A percentile compares a stretch with the other conserved stretches of the same genome.
Conservation (phyloP, 2,113 vertebrate species). For the Orientallactaga bullata region DNA sequence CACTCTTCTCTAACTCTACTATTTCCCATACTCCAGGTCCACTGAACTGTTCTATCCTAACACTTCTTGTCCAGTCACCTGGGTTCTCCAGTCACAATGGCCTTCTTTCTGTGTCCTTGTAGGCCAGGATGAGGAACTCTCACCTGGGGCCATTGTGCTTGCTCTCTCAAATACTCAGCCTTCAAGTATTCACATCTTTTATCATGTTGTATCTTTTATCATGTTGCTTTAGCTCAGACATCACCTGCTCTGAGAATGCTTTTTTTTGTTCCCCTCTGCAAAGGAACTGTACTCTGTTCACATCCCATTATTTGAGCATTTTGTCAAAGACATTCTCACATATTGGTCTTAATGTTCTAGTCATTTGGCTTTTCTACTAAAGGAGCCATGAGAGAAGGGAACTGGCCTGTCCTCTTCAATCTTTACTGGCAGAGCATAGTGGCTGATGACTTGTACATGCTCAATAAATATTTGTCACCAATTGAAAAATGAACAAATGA, state of each 20-base stretch:
- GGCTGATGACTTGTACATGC: neutral
- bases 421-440: neutral
- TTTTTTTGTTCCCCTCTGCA: neutral
- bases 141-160: neutral
- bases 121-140: neutral
- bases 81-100: neutral
- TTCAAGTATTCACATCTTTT: neutral
- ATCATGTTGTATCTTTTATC: too few species aligned
- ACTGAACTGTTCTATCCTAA: accelerated
- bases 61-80: neutral
- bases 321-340: neutral
- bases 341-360: neutral
- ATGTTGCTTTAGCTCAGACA: neutral
- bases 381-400: neutral
- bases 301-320: neutral
- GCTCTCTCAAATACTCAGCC: neutral
- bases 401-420: neutral
- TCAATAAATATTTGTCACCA: neutral
- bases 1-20: neutral
- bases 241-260: neutral
- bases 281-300: neutral
- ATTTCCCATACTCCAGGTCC: neutral
- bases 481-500: neutral
- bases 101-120: neutral
- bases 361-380: neutral